Evolutionary conservation across 2,113 vertebrate genomes (phyloP).

Genomic region (Tetrax tetrax): DNA sequence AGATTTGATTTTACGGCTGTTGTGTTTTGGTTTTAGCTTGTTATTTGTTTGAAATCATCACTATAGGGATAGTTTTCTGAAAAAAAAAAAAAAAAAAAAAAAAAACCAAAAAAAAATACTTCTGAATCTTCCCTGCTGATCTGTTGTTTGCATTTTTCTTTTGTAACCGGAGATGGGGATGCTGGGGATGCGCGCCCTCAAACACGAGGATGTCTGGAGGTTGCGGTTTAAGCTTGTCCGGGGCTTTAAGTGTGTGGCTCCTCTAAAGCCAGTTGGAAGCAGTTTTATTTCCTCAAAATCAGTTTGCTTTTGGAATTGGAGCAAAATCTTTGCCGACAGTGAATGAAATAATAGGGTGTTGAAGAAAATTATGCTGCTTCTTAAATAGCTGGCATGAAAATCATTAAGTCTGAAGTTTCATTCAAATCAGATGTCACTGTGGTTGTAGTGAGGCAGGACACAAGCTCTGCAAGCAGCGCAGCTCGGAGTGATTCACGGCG

Average conservation of each 20-base stretch:
- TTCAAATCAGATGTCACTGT: slow-evolving; percentile 76
- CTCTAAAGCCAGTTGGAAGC: slow-evolving; percentile 76
- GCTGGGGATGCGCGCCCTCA: not conserved
- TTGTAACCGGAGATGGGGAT: not conserved
- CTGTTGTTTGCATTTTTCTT: not conserved
- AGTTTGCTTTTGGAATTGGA: slow-evolving; percentile 72
- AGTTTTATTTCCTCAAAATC: slow-evolving; percentile 77
- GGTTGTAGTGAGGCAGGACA: slow-evolving; percentile 13
- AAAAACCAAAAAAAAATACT: no score
- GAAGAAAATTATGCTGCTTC: slow-evolving; percentile 74
- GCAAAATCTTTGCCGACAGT: slow-evolving; percentile 74
- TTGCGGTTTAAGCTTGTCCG: not conserved
- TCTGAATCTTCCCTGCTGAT: not conserved
- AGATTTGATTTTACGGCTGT: not conserved
- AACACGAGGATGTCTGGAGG: not conserved
- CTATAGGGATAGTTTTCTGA: not conserved
- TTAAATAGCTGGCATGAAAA: slow-evolving; percentile 75
- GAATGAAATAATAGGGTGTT: slow-evolving; percentile 75
- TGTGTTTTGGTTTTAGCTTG: not conserved
- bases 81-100: no score
- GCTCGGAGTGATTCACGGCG: not conserved
- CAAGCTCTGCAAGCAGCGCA: not conserved
- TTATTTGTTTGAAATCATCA: slow-evolving; percentile 37
- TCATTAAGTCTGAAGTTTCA: slow-evolving; percentile 73
- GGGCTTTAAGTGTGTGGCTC: slow-evolving; percentile 37